Base-by-base conservation (phyloP, 2,888 invertebrate genomes). In the Ennomos fuscantarius region DNA sequence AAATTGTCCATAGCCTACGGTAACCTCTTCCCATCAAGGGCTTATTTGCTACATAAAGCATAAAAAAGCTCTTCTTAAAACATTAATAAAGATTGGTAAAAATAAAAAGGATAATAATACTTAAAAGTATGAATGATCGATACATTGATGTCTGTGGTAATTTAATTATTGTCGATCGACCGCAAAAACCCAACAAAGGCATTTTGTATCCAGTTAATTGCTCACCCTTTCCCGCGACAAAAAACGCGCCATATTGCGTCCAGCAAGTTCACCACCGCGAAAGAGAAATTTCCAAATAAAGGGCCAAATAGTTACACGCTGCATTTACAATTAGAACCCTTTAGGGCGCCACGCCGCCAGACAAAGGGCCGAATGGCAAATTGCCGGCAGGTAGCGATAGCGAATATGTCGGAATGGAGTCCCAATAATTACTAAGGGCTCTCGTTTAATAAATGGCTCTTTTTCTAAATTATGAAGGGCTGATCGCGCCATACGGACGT, bases 311-410 rank as follows among this genome's bases (percentile, higher is more conserved):
- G 90, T 92, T 92, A 92, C 88, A 92, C 88, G 91, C 77, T 81
- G 84, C 87, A 90, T 92, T 92, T 89, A 87, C 85, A 91, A 91
- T 92, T 90, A 62, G 84, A 92, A 89, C 92, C 92, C 92, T 92
- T 92, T 92, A 85, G 92, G 91, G 91, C 91, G 91, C 92, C 92
- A 90, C 90, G 84, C 91, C 88, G 90, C 79, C 91, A 89, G 86
- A 92, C 91, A 92, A 92, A 86, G 86, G 80, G 82, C 82, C 87
- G 84, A 90, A 89, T 91, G 87, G 88, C 91, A 87, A 92, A 92
- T 88, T 90, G 88, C 81, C 82, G 83, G 91, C 91, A 91, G 90
- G 92, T 92, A 92, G 92, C 90, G 86, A 91, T 92, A 84, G 91
- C 91, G 90, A 92, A 91, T 90, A 89, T 87, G 82, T 79, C 79